A percentile compares a stretch with the other conserved stretches of the same genome.
Evolutionary conservation across 53 echinoderm and acorn worm species (phyloP).

Genomic region (Henricia sp.): DNA sequence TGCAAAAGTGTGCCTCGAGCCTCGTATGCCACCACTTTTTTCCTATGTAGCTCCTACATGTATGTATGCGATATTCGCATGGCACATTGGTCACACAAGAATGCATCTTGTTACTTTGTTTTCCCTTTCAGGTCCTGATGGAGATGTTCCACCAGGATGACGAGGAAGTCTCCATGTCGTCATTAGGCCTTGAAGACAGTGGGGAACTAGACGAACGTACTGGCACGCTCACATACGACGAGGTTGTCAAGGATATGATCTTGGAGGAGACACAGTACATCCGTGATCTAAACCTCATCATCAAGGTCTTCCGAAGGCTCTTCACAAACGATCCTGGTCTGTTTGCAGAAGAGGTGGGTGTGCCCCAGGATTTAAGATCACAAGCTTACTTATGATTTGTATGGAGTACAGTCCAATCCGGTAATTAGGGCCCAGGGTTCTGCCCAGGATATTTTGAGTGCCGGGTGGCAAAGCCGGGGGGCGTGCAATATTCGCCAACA

Average conservation of each 20-base stretch:
- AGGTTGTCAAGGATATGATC: conserved; percentile 95
- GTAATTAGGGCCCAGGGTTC: too few species aligned
- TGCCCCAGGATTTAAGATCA: too few species aligned
- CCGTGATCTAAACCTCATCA: conserved; percentile 97
- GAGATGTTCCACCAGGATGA: conserved; percentile 99
- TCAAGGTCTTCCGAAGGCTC: conserved; percentile 91
- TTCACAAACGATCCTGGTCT: conserved; percentile 67
- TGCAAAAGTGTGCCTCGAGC: too few species aligned
- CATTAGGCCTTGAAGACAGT: conserved; percentile 70
- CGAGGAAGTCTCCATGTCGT: conserved; percentile 84
- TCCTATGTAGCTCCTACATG: too few species aligned
- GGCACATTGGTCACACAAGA: too few species aligned
- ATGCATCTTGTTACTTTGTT: not conserved
- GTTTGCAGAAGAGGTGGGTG: conserved; percentile 73
- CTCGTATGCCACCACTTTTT: too few species aligned
- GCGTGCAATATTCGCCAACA: too few species aligned
- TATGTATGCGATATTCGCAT: too few species aligned
- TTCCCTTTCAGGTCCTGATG: conserved; percentile 79
- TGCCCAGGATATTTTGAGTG: too few species aligned
- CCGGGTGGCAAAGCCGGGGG: too few species aligned
- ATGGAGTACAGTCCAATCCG: too few species aligned
- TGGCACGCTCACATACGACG: conserved; percentile 90
- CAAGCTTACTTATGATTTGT: too few species aligned
- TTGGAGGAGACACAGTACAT: conserved; percentile 96
- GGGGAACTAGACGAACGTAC: conserved; percentile 76